These are phyloP conservation scores for Campylorhamphus procurvoides DNA, from an alignment of 2,113 vertebrate species.

Conservation along the genomic window DNA sequence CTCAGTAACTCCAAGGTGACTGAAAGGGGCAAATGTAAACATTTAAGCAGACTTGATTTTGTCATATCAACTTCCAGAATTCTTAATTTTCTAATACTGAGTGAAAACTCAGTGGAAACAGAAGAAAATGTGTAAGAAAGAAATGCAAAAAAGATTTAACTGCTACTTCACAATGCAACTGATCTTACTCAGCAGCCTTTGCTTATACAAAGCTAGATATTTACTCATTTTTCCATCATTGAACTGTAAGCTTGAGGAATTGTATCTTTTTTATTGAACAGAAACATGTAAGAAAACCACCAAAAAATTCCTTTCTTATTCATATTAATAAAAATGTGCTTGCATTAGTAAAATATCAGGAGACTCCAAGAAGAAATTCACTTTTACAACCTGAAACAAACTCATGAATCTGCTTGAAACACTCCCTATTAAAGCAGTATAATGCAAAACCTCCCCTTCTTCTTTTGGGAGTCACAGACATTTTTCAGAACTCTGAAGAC, in stretches of 20 bases:
- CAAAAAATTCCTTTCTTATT: neutral
- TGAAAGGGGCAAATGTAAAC: neutral
- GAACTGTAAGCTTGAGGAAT: neutral
- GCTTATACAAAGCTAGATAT: neutral
- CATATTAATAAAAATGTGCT: neutral
- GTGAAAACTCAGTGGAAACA: neutral
- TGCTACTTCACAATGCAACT: neutral
- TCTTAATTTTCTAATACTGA: neutral
- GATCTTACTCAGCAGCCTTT: neutral
- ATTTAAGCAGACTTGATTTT: neutral
- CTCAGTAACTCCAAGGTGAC: neutral
- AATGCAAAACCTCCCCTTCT: neutral
- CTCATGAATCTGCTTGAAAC: neutral
- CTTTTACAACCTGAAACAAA: neutral
- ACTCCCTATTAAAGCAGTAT: neutral
- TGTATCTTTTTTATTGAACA: neutral
- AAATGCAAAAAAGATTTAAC: neutral
- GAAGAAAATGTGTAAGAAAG: neutral
- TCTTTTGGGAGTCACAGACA: neutral
- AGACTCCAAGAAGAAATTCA: neutral
- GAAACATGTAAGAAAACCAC: neutral
- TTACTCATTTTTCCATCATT: neutral
- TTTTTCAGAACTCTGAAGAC: neutral
- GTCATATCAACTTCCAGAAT: neutral
- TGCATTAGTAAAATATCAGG: neutral